Evolutionary conservation across 2,797 vertebrate species (phyloP).

Genomic region (Aplochiton taeniatus): DNA sequence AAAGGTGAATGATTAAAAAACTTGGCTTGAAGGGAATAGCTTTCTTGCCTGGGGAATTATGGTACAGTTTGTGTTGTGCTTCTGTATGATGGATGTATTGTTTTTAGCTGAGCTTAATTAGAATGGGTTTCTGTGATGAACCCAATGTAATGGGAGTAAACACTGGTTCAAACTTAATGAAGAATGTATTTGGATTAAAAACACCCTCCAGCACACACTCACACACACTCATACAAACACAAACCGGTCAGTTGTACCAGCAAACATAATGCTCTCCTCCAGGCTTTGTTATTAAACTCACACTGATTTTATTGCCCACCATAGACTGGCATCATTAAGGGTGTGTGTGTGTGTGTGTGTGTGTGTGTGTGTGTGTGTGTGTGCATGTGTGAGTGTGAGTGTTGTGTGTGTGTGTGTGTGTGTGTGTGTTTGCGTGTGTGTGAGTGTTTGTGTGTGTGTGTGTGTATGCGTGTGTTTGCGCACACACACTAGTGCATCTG

Average conservation of each 20-base stretch:
- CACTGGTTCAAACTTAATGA: conserved; percentile 47
- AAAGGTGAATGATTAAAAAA: too few relatives aligned
- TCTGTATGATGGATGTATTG: conserved; percentile 39
- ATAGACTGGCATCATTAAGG: neutral
- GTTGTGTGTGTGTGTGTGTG: too few relatives aligned
- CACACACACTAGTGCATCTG: neutral
- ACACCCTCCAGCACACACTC: conserved; percentile 4
- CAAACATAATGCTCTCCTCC: conserved; percentile 4
- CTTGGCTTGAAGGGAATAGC: too few relatives aligned
- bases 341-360: too few relatives aligned
- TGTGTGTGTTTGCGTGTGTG: too few relatives aligned
- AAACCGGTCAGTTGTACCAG: conserved; percentile 2
- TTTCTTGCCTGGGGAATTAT: conserved; percentile 16
- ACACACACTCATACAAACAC: conserved; percentile 4
- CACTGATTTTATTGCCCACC: conserved; percentile 22
- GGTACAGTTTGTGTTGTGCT: conserved; percentile 23
- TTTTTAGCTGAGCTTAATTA: conserved; percentile 43
- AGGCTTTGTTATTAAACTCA: conserved; percentile 27
- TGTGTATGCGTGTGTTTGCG: neutral
- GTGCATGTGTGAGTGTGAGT: neutral
- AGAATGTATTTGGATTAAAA: too few relatives aligned
- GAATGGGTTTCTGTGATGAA: conserved; percentile 38
- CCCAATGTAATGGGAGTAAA: conserved; percentile 43
- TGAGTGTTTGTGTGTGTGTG: neutral
- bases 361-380: neutral